Base-by-base conservation (phyloP, 1,140 invertebrate species). In the Orussus abietinus region DNA sequence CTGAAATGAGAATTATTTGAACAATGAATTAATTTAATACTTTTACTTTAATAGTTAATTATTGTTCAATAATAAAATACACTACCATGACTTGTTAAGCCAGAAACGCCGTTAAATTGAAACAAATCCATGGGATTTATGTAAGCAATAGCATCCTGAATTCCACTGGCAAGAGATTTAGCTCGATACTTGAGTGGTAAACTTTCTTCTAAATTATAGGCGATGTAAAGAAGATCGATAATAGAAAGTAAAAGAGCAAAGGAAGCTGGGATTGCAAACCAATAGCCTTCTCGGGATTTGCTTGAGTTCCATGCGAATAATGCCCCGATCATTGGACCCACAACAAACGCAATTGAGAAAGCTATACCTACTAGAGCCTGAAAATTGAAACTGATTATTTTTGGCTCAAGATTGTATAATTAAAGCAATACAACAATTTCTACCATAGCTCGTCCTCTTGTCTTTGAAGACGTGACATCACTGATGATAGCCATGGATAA, bases 341-440 rank as follows among this genome's bases (percentile, higher is more conserved):
- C 72, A 48, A 98, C 90, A 71, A 99, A 99, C 10, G 94, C 96
- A 39, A 99, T 72, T 1, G 95, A 98, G 75, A 99, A 99, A 4
- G 96, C 93, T 57, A 97, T 85, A 10, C 96, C 96, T 44, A 99
- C 87, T 19, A 98, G 68, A 11, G 96, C 96, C 91, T 94, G 72
- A 52, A 82, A 80, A 63, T 33, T 40, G n/a, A n/a, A 13, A 39
- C 11, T 21, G 19, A 22, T 11, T 26, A 4, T 38, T 7, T 12
- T 2, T 35, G 11, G n/a, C 17, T n/a, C 38, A 29, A 42, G 31
- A 40, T 47, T 26, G 15, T 42, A 19, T 1, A 30, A 25, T 18
- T 30, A 46, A 44, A 13, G 38, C 18, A 6, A 38, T 34, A 50
- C 28, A 38, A 30, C 38, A 51, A 32, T 38, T 38, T 44, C 38